Evolutionary conservation across 1,140 invertebrate genomes (phyloP).

Genomic region (Megalopta genalis): DNA sequence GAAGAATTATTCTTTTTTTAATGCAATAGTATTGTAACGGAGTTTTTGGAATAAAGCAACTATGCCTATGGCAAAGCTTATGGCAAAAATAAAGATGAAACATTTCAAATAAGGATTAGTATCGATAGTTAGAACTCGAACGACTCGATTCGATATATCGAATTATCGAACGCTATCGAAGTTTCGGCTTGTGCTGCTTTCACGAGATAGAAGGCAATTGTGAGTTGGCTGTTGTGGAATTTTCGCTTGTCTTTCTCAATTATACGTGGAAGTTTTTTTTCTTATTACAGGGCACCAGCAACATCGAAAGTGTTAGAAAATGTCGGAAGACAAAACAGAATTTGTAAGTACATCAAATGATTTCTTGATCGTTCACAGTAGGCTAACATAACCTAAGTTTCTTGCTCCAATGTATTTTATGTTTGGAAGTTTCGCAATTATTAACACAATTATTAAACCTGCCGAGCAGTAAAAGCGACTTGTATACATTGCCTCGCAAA

Average conservation of each 20-base stretch:
- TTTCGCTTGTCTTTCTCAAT: not conserved
- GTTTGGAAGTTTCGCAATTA: no score
- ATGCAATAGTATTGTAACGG: no score
- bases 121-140: conserved; percentile 14
- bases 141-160: not conserved
- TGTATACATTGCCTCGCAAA: no score
- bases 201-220: not conserved
- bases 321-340: conserved; percentile 70
- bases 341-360: conserved; percentile 61
- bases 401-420: not conserved
- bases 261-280: not conserved
- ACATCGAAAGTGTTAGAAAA: conserved; percentile 22
- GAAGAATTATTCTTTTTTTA: no score
- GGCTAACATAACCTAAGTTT: conserved; percentile 52
- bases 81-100: no score
- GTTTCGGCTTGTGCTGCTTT: not conserved
- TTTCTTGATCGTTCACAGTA: not conserved
- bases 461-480: no score
- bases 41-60: no score
- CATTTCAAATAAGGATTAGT: no score
- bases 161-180: conserved; percentile 26
- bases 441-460: no score
- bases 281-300: not conserved
- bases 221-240: not conserved
- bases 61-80: no score